Conservation (phyloP, 2,113 vertebrate species). For the Atherinomorus stipes region DNA sequence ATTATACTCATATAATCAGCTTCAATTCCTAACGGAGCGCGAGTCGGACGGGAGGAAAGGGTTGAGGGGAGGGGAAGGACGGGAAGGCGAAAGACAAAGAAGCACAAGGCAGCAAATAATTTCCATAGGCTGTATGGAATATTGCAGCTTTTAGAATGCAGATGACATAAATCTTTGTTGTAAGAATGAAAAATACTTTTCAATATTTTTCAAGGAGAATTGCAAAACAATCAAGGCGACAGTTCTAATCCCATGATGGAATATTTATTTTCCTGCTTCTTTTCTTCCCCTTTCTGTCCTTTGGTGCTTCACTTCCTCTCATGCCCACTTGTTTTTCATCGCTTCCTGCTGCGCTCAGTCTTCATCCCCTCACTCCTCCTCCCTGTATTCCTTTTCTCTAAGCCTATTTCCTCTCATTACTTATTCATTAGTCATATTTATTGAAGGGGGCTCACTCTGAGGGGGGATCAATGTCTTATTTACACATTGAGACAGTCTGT, state of each 20-base stretch:
- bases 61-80: neutral
- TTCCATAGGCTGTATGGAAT: slow-evolving; percentile 34
- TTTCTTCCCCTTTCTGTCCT: neutral
- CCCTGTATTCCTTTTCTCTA: slow-evolving; percentile 32
- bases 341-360: slow-evolving; percentile 12
- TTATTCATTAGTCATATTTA: slow-evolving; percentile 82
- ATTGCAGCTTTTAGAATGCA: slow-evolving; percentile 20
- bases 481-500: slow-evolving; percentile 75
- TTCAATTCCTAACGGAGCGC: slow-evolving; percentile 60
- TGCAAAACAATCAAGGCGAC: slow-evolving; percentile 8
- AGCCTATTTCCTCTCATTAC: slow-evolving; percentile 77
- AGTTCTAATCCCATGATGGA: neutral
- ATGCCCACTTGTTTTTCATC: neutral
- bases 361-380: slow-evolving; percentile 17
- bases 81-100: neutral
- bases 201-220: slow-evolving; percentile 20
- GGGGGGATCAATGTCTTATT: slow-evolving; percentile 80
- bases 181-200: slow-evolving; percentile 35
- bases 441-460: slow-evolving; percentile 58
- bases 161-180: slow-evolving; percentile 19
- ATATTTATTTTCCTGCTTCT: neutral
- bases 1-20: slow-evolving; percentile 79
- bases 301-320: neutral
- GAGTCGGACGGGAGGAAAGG: slow-evolving; percentile 23
- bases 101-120: neutral